Evolutionary conservation across 2,797 vertebrate genomes (phyloP).

Genomic region (Lerista edwardsae): DNA sequence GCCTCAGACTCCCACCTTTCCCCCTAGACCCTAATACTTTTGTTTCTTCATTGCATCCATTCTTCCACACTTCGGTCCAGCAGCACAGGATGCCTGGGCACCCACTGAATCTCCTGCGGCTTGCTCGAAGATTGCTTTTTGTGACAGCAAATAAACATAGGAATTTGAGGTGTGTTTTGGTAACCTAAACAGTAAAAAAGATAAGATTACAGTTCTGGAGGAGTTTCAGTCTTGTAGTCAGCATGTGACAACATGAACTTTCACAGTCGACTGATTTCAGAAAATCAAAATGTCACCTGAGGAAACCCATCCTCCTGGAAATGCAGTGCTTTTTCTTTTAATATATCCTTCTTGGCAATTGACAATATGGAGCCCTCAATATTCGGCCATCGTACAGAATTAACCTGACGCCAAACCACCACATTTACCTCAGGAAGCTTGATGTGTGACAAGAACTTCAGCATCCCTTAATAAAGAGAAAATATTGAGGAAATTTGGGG

Average conservation of each 20-base stretch:
- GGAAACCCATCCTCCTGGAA: constrained; percentile 48
- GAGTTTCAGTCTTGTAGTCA: constrained; percentile 62
- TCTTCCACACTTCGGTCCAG: constrained; percentile 19
- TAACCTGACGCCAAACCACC: not conserved
- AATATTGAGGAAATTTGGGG: constrained; percentile 32
- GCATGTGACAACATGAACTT: constrained; percentile 61
- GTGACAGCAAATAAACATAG: constrained; percentile 47
- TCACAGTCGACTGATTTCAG: constrained; percentile 51
- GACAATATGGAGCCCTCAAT: not conserved
- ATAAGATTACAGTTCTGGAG: constrained; percentile 52
- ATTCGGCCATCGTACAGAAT: not conserved
- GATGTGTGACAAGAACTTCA: not conserved
- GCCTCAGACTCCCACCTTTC: constrained; percentile 11
- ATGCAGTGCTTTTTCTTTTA: constrained; percentile 47
- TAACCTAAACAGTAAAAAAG: constrained; percentile 54
- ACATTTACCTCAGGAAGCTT: not conserved
- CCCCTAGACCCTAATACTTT: not conserved
- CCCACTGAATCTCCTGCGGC: constrained; percentile 37
- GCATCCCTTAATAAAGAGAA: not conserved
- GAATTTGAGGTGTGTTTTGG: constrained; percentile 44
- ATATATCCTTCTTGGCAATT: not conserved
- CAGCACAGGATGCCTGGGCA: constrained; percentile 8
- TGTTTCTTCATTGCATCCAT: constrained; percentile 21
- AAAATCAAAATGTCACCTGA: constrained; percentile 61
- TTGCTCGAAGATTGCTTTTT: constrained; percentile 63